Percentiles rank a stretch among this genome's conserved stretches.
Evolutionary conservation across 64 coral and sea anemone species (phyloP).

Genomic region (Montipora foliosa): DNA sequence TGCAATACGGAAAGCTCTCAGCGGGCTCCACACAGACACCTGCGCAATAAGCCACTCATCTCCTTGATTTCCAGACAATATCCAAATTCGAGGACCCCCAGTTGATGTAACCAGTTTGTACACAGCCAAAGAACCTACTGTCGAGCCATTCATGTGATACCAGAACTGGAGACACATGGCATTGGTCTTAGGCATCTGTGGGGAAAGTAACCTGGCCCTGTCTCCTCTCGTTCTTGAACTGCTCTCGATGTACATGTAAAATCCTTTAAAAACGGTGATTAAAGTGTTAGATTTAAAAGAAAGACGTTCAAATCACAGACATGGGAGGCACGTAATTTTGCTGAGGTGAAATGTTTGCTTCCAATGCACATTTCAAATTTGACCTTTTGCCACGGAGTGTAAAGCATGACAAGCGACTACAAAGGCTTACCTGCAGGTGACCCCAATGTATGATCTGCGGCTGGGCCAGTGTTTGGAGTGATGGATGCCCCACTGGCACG

Average conservation of each 20-base stretch:
- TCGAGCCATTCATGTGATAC: constrained; percentile 81
- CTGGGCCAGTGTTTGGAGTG: constrained; percentile 42
- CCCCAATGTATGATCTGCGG: constrained; percentile 63
- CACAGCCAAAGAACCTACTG: constrained; percentile 66
- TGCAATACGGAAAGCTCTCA: constrained; percentile 23
- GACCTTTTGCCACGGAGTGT: no score
- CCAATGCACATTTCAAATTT: no score
- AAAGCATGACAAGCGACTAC: neutral
- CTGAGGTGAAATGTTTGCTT: no score
- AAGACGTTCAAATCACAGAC: no score
- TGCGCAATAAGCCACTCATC: constrained; percentile 70
- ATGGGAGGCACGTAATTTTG: no score
- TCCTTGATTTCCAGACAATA: constrained; percentile 37
- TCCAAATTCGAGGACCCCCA: constrained; percentile 42
- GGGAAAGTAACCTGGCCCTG: constrained; percentile 43
- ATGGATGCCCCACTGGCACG: constrained; percentile 64
- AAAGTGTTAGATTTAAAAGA: no score
- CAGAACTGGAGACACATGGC: constrained; percentile 78
- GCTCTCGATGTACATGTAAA: constrained; percentile 76
- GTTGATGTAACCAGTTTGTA: constrained; percentile 22
- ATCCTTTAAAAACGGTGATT: constrained; percentile 28
- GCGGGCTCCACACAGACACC: constrained; percentile 61
- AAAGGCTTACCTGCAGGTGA: constrained; percentile 41
- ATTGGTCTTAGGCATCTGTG: constrained; percentile 1
- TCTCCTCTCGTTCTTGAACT: neutral